Percentiles rank a stretch among this genome's conserved stretches.
Conservation (phyloP, 2,888 invertebrate species). For the Archaeoteleia sp. region DNA sequence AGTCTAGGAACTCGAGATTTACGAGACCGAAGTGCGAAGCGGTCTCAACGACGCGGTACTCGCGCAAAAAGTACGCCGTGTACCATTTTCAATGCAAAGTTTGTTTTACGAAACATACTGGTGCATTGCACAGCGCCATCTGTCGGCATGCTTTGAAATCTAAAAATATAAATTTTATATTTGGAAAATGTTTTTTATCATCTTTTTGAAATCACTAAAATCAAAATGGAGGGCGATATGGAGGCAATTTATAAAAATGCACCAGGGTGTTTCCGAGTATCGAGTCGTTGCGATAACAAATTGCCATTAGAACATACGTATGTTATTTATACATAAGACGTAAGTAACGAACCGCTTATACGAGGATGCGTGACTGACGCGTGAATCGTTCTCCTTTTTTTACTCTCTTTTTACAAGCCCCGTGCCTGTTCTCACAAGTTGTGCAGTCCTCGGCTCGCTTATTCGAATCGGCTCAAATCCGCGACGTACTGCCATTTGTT, state of each 20-base stretch:
- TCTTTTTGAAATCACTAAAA: too few relatives aligned
- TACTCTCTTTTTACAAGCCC: constrained; percentile 21
- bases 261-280: background rate
- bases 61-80: too few relatives aligned
- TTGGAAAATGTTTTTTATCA: too few relatives aligned
- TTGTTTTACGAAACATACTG: too few relatives aligned
- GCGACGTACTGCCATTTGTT: constrained; percentile 45
- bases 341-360: constrained; percentile 12
- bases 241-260: too few relatives aligned
- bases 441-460: constrained; percentile 9
- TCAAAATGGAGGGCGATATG: too few relatives aligned
- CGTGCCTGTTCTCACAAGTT: constrained; percentile 6
- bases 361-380: constrained; percentile 14
- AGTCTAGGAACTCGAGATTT: constrained; percentile 20
- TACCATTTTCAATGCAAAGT: too few relatives aligned
- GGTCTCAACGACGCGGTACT: too few relatives aligned
- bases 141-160: too few relatives aligned
- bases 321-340: constrained; percentile 16
- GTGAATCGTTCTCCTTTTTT: constrained; percentile 19
- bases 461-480: constrained; percentile 37
- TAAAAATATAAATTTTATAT: too few relatives aligned
- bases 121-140: too few relatives aligned
- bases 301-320: constrained; percentile 32
- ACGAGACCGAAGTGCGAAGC: too few relatives aligned
- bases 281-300: constrained; percentile 20